Conservation (phyloP, 1,140 invertebrate genomes). For the Drosophila serrata region DNA sequence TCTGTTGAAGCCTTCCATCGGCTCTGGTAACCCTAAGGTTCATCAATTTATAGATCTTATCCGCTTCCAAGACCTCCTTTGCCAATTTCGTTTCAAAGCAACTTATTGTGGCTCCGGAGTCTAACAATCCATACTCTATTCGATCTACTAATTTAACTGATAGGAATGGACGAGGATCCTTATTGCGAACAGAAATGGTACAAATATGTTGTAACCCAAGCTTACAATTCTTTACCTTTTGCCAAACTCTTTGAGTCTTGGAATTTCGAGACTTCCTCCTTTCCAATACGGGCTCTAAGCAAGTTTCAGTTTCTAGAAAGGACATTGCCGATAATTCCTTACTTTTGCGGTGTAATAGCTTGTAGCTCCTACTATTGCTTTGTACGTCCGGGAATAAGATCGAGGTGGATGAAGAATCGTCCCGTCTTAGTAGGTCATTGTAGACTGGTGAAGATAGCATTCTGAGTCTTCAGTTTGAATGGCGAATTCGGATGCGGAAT, state of each 20-base stretch:
- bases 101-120: neutral
- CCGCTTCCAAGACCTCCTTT: neutral
- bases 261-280: neutral
- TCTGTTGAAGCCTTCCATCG: neutral
- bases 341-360: neutral
- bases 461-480: slow-evolving; percentile 1
- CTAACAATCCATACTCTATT: neutral
- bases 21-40: neutral
- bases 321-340: neutral
- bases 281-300: neutral
- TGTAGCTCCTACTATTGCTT: neutral
- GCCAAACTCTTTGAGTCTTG: neutral
- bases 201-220: neutral
- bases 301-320: neutral
- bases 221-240: neutral
- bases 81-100: neutral
- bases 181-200: neutral
- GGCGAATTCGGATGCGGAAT: neutral
- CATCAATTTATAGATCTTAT: neutral
- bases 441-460: neutral
- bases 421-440: neutral
- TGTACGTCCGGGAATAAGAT: neutral
- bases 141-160: neutral
- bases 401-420: neutral
- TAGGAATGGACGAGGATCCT: neutral